Evolutionary conservation across 37 sponge, comb jelly and placozoan genomes (phyloP).

Genomic region (Trichoplax adhaerens): DNA sequence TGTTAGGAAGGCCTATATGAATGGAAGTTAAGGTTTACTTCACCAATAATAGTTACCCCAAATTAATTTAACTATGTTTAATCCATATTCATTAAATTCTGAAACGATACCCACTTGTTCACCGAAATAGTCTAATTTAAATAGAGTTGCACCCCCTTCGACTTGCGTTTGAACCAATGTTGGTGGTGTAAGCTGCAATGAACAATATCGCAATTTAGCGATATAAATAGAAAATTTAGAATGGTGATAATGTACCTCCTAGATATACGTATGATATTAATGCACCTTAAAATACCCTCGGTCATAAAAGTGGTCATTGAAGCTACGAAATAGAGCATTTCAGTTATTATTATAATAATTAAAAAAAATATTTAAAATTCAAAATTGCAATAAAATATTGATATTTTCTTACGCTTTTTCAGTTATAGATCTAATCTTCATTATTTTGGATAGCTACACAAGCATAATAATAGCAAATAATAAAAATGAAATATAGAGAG

Average conservation of each 20-base stretch:
- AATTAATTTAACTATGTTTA: neutral
- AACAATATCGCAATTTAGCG: neutral
- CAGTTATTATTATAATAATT: neutral
- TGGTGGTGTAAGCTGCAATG: slow-evolving; percentile 72
- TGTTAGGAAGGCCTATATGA: slow-evolving; percentile 72
- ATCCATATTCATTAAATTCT: neutral
- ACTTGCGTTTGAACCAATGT: slow-evolving; percentile 90
- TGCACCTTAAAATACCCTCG: slow-evolving; percentile 78
- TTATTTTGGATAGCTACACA: slow-evolving; percentile 49
- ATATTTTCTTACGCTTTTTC: slow-evolving; percentile 30
- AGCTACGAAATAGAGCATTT: slow-evolving; percentile 14
- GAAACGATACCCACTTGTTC: slow-evolving; percentile 38
- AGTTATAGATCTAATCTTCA: slow-evolving; percentile 49
- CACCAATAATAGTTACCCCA: neutral
- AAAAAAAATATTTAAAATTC: neutral
- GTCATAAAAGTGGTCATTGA: slow-evolving; percentile 83
- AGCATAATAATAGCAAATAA: too few relatives aligned
- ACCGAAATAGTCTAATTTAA: slow-evolving; percentile 97
- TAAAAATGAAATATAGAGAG: too few relatives aligned
- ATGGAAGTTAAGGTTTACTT: slow-evolving; percentile 1
- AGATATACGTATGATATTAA: neutral
- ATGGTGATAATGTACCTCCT: neutral
- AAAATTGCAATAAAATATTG: neutral
- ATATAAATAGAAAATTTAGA: neutral
- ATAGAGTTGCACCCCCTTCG: slow-evolving; percentile 93